Evolutionary conservation across 2,113 vertebrate genomes (phyloP).

Genomic region (Nematolebias whitei): DNA sequence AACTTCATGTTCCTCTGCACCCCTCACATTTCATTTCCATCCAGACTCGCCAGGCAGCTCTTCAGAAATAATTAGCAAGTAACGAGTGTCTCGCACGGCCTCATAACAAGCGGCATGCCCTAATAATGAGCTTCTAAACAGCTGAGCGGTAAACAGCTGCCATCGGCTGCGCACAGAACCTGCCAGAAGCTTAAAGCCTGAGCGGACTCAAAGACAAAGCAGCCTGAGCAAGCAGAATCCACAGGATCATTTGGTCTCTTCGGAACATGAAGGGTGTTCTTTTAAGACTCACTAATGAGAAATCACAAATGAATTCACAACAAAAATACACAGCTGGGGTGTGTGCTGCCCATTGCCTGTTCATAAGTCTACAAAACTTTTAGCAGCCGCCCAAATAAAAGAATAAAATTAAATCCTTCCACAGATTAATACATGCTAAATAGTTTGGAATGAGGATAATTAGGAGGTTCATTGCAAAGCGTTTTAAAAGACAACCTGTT

Average conservation of each 20-base stretch:
- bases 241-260: conserved; percentile 45
- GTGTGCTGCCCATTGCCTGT: conserved; percentile 41
- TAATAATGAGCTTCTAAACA: conserved; percentile 65
- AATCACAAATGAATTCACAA: conserved; percentile 42
- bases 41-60: conserved; percentile 51
- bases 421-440: conserved; percentile 34
- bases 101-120: conserved; percentile 70
- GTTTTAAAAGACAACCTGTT: not conserved
- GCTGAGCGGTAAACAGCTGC: conserved; percentile 63
- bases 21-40: conserved; percentile 35
- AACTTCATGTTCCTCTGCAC: not conserved
- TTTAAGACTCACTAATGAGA: conserved; percentile 53
- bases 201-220: conserved; percentile 46
- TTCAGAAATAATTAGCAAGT: conserved; percentile 69
- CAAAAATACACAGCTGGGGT: conserved; percentile 25
- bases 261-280: conserved; percentile 24
- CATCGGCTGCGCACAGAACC: conserved; percentile 50
- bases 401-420: conserved; percentile 33
- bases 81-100: conserved; percentile 66
- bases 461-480: conserved; percentile 16
- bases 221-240: conserved; percentile 34
- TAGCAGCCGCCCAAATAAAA: conserved; percentile 51
- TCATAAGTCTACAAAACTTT: conserved; percentile 50
- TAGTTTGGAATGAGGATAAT: conserved; percentile 14
- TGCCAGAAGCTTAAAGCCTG: conserved; percentile 39